These are phyloP conservation scores for Empidonax alnorum DNA, from an alignment of 2,113 vertebrate genomes.

Conservation along the genomic window DNA sequence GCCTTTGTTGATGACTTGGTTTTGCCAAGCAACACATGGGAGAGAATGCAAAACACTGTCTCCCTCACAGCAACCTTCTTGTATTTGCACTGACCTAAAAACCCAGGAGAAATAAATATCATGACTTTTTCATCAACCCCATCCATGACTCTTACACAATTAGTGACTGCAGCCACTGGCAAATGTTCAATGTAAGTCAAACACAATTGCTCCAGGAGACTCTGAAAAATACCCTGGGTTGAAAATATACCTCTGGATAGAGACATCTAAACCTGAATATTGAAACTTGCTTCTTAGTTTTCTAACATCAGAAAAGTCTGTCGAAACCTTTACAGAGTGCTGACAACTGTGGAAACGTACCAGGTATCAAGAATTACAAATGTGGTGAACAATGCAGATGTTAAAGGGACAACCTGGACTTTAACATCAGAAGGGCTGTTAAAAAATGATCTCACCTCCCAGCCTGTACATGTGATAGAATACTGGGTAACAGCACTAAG, in stretches of 20 bases:
- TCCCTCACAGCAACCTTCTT: not conserved
- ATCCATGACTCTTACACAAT: accelerated
- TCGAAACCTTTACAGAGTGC: not conserved
- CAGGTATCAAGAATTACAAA: not conserved
- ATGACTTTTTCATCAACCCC: not conserved
- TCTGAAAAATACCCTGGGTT: not conserved
- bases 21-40: not conserved
- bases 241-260: not conserved
- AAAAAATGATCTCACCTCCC: not conserved
- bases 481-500: not conserved
- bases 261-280: not conserved
- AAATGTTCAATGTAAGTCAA: not conserved
- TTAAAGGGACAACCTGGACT: not conserved
- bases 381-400: not conserved
- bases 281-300: not conserved
- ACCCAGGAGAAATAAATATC: not conserved
- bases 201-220: not conserved
- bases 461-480: not conserved
- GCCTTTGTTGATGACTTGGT: not conserved
- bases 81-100: not conserved
- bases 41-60: not conserved
- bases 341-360: not conserved
- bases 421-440: not conserved
- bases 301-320: not conserved
- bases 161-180: not conserved